Evolutionary conservation across 2,797 vertebrate genomes (phyloP), one percentile per base, ranked within the genome.

Genomic region (Chromis chromis): DNA sequence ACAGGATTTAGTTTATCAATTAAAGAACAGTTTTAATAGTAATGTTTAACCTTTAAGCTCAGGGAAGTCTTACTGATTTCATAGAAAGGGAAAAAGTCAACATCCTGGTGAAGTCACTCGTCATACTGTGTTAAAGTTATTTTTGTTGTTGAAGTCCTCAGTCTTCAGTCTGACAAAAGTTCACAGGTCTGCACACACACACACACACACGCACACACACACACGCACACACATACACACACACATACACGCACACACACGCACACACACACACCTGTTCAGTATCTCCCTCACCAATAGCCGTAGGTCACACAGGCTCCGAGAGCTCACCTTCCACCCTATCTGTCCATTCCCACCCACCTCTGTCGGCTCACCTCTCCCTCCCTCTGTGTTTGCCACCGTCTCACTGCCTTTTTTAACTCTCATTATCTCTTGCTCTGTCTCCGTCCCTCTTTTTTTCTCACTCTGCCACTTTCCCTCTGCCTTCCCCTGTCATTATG

Each of bases 401-500:
- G 60, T 79, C 76, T 69, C 66, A 1, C 61, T 78, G 36, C 83
- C 65, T 70, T 53, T 78, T 70, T 67, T 78, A 52, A 60, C 65
- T 78, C 77, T 89, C 81, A 88, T 89, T 87, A 89, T 83, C 76
- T 83, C 74, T 59, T 2, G 44, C 65, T 72, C 64, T 71, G 63
- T 85, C 71, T 82, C 82, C 11, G n/a, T 63, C 57, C 39, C 59
- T 75, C 71, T 48, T 49, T 81, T n/a, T 25, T 75, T 70, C 56
- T 76, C 80, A 68, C 79, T 82, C 76, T 84, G 76, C 86, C 86
- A 88, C 89, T 81, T 84, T 81, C 59, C 63, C 56, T 73, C 65
- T 83, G 70, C 73, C 75, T 83, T 60, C 80, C 86, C 84, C 84
- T 89, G 86, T 90, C 89, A 90, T 90, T 90, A 92, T 87, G 89